Evolutionary conservation across 2,113 vertebrate species (phyloP).

Genomic region (Athene cunicularia): DNA sequence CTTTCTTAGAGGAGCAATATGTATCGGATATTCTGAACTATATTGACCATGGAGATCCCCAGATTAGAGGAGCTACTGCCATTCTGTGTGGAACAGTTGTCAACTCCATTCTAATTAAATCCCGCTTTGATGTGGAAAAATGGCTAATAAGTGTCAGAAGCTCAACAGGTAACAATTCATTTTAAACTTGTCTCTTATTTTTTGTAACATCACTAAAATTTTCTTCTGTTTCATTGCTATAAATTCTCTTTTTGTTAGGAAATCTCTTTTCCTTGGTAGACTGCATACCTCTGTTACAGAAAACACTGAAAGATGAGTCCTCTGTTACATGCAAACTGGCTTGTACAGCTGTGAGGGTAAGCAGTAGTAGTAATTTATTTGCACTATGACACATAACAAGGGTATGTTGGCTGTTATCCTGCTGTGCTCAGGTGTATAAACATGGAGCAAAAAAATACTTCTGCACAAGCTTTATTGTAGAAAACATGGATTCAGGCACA

Average conservation of each 20-base stretch:
- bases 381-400: background rate
- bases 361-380: background rate
- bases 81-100: conserved; percentile 91
- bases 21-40: conserved; percentile 90
- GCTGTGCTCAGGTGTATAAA: background rate
- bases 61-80: conserved; percentile 92
- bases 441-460: background rate
- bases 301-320: conserved; percentile 88
- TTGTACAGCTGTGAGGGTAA: conserved; percentile 92
- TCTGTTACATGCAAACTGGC: conserved; percentile 96
- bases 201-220: background rate
- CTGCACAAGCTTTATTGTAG: background rate
- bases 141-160: conserved; percentile 84
- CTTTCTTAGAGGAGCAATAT: conserved; percentile 89
- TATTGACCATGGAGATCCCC: conserved; percentile 91
- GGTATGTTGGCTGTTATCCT: background rate
- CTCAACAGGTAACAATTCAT: conserved; percentile 79
- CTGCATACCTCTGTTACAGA: conserved; percentile 88
- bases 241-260: conserved; percentile 63
- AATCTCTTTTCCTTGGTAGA: conserved; percentile 87
- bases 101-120: conserved; percentile 87
- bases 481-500: background rate
- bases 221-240: background rate
- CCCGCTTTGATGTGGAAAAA: conserved; percentile 85
- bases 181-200: background rate